These are phyloP conservation scores for Gnathonemus longibarbis DNA, from an alignment of 2,113 vertebrate species.

Conservation along the genomic window DNA sequence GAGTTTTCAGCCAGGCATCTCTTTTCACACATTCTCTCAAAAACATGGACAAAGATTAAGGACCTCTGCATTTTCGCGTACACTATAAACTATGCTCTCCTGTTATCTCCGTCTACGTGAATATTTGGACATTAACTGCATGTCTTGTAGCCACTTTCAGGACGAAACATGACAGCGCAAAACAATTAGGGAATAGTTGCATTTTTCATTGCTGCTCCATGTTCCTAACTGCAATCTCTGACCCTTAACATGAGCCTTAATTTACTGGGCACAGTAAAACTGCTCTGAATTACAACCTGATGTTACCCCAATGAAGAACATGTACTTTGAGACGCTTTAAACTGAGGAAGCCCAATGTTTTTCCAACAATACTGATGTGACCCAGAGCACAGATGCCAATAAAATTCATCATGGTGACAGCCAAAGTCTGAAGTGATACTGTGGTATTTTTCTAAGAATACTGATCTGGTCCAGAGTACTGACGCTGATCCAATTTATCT, in stretches of 20 bases:
- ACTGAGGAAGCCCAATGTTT: neutral
- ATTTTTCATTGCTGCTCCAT: conserved; percentile 36
- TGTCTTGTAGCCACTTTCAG: conserved; percentile 31
- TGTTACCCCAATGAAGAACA: neutral
- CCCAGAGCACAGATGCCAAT: neutral
- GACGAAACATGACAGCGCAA: conserved; percentile 32
- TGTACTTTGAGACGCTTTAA: neutral
- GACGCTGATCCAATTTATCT: neutral
- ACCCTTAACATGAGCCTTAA: conserved; percentile 26
- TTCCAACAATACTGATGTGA: neutral
- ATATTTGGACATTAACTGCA: conserved; percentile 39
- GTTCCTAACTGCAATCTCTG: conserved; percentile 23
- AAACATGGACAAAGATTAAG: neutral
- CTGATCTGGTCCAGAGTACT: neutral
- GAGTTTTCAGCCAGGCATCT: neutral
- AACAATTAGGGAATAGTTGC: conserved; percentile 49
- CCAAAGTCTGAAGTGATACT: neutral
- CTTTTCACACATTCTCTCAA: neutral
- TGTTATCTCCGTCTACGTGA: conserved; percentile 39
- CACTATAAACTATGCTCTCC: conserved; percentile 52
- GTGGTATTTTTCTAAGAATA: neutral
- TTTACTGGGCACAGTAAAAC: neutral
- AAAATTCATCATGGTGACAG: neutral
- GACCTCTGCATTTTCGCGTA: conserved; percentile 31
- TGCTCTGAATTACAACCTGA: neutral